Evolutionary conservation across 2,888 invertebrate genomes (phyloP), one percentile per base, ranked within the genome.

Genomic region (Eremobia ochroleuca): DNA sequence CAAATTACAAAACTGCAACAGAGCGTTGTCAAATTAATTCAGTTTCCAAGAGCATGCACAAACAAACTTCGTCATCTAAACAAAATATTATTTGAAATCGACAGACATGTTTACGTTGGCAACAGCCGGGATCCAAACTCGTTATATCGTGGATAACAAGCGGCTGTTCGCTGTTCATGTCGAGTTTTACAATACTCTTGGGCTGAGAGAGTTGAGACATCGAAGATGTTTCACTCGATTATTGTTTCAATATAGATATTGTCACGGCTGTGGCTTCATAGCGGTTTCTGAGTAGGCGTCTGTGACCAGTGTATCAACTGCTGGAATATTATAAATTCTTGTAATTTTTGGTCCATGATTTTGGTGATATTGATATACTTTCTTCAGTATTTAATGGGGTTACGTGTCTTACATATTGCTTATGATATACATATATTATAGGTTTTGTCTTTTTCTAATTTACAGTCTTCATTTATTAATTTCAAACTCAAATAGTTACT

Each of bases 201-300:
- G 4, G 62, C 0, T 61, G 28, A 55, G 40, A 76, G 15, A 5
- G 62, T 0, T 61, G 28, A 55, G 40, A 76, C 18, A 66, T 69
- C 21, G 31, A 40, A 66, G 31, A 73, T 8, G 43, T 49, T 66
- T 69, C 11, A 34, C 9, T 37, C 18, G 1, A 37, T 71, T 64
- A 70, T 82, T 79, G 61, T 67, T 58, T 67, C 58, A 79, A 82
- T 82, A 79, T 52, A 70, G 55, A 21, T 15, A 59, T 49, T 31
- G 40, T 55, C 68, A 78, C 65, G 40, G 37, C 31, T 52, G 8
- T 18, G 37, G 34, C 11, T 21, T 55, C 34, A 34, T 40, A 15
- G 3, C 6, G 28, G 9, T 28, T 62, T 25, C 46, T 49, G 18
- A 31, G 13, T 4, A 66, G 13, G 34, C 18, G 13, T 37, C 46